Percentiles rank a stretch among this genome's conserved stretches.
Conservation (phyloP, 2,797 vertebrate species). For the Carduelis carduelis region DNA sequence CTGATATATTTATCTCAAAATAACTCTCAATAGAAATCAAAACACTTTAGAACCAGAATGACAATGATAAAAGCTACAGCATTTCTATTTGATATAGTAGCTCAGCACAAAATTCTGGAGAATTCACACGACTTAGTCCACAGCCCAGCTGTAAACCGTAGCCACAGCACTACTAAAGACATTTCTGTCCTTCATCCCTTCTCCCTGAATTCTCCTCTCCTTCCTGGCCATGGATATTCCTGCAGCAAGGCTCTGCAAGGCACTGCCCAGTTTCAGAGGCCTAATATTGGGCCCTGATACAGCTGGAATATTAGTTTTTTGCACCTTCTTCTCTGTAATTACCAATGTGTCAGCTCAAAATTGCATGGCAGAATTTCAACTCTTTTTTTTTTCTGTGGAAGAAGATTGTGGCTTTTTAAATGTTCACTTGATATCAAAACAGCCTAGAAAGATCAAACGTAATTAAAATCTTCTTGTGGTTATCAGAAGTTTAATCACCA, state of each 20-base stretch:
- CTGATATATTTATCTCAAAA: background rate
- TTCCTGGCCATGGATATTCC: background rate
- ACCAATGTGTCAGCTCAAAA: slow-evolving; percentile 2
- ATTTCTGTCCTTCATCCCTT: background rate
- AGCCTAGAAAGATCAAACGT: slow-evolving; percentile 28
- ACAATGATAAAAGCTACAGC: background rate
- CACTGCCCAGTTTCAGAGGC: background rate
- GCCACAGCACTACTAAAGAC: background rate
- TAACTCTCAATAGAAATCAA: background rate
- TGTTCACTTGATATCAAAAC: slow-evolving; percentile 29
- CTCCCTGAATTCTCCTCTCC: background rate
- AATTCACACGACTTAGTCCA: background rate
- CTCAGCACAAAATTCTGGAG: background rate
- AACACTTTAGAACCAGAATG: background rate
- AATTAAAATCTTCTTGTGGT: slow-evolving; percentile 41
- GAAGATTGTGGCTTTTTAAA: background rate
- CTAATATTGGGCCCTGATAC: accelerated
- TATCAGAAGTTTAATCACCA: slow-evolving; percentile 34
- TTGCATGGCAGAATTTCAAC: background rate
- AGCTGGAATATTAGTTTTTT: background rate
- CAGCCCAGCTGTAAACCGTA: background rate
- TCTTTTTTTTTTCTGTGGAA: background rate
- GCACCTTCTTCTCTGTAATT: background rate
- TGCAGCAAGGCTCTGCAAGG: background rate
- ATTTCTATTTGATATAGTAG: background rate